Evolutionary conservation across 2,888 invertebrate genomes (phyloP).

Genomic region (Drosophila affinis): DNA sequence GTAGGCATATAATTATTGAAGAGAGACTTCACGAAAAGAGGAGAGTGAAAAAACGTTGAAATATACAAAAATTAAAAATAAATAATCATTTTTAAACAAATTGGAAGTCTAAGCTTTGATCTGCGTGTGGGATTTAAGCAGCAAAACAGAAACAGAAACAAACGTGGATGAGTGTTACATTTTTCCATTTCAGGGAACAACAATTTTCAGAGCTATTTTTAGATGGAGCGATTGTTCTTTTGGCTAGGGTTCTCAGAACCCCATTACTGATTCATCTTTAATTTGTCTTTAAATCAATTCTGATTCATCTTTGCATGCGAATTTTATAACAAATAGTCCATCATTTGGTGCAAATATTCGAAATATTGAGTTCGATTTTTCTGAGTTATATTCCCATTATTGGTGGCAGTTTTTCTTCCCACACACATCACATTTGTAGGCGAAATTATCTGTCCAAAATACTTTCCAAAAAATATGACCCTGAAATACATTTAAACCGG

Average conservation of each 20-base stretch:
- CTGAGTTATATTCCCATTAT: too few species aligned
- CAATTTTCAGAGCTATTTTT: not conserved
- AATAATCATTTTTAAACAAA: conserved; percentile 51
- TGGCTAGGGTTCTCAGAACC: not conserved
- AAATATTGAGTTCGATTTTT: too few species aligned
- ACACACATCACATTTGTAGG: too few species aligned
- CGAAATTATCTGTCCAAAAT: too few species aligned
- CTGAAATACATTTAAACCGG: too few species aligned
- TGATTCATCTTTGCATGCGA: not conserved
- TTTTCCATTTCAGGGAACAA: conserved; percentile 22
- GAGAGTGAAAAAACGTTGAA: conserved; percentile 34
- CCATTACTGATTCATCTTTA: not conserved
- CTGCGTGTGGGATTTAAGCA: conserved; percentile 25
- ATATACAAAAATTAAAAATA: conserved; percentile 36
- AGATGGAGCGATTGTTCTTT: not conserved
- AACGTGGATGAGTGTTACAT: conserved; percentile 17
- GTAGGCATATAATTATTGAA: conserved; percentile 69
- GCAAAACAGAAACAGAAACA: not conserved
- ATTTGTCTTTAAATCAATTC: not conserved
- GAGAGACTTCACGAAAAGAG: conserved; percentile 32
- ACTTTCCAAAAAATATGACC: too few species aligned
- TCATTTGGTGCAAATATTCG: not conserved
- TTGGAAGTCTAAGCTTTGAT: conserved; percentile 42
- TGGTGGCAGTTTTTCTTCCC: too few species aligned
- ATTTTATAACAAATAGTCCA: not conserved